Percentiles rank a stretch among this genome's conserved stretches.
phyloP scores from a whole-genome alignment of 2,888 invertebrate species.

The Drosophila macrospina region DNA sequence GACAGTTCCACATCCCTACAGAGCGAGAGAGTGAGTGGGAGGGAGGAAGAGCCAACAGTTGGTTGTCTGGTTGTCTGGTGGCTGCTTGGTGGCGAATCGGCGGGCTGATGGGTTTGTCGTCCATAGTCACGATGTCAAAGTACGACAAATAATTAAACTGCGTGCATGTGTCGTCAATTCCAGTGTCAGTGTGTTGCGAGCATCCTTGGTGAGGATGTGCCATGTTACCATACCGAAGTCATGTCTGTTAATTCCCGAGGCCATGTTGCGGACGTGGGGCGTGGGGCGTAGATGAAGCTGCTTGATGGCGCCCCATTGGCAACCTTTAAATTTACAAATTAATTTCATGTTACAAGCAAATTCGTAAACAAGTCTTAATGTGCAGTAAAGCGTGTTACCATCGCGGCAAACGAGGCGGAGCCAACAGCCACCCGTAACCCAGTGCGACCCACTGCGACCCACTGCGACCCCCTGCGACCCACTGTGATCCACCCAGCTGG shows the following conservation, averaged over 20 bases:
- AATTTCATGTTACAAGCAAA: conserved; percentile 81
- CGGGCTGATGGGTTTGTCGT: conserved; percentile 11
- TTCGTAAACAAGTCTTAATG: conserved; percentile 82
- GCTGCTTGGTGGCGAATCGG: background rate
- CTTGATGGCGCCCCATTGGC: conserved; percentile 52
- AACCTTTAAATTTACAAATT: conserved; percentile 80
- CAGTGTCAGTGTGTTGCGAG: background rate
- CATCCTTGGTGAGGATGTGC: background rate
- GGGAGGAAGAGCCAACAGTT: conserved; percentile 13
- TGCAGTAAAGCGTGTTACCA: conserved; percentile 78
- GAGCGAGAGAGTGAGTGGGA: background rate
- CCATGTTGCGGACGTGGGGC: background rate
- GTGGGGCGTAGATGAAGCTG: conserved; percentile 11
- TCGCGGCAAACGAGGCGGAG: conserved; percentile 46
- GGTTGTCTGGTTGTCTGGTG: background rate
- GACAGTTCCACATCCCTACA: conserved; percentile 4
- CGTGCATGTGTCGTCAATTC: conserved; percentile 31
- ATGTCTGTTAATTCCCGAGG: conserved; percentile 1
- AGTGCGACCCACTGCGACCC: background rate
- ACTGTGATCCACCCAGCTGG: conserved; percentile 3
- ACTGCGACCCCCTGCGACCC: background rate
- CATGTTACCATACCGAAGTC: conserved; percentile 3
- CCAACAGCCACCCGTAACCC: background rate
- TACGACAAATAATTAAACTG: conserved; percentile 60
- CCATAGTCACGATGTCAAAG: conserved; percentile 29